A percentile compares a stretch with the other conserved stretches of the same genome.
These are phyloP conservation scores for Corythaixoides concolor DNA, from an alignment of 2,113 vertebrate genomes.

Conservation along the genomic window DNA sequence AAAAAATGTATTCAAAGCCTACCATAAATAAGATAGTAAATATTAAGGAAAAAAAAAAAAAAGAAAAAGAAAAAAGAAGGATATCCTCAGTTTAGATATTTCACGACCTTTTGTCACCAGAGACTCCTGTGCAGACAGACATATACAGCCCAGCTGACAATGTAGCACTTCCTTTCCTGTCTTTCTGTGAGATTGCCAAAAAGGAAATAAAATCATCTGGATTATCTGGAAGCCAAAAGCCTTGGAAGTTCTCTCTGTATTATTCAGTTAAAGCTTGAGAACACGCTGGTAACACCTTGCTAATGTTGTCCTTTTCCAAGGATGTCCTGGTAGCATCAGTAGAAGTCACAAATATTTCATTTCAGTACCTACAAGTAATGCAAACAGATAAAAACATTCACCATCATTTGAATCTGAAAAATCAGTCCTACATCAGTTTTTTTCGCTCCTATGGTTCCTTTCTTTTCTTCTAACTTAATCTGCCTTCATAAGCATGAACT, in stretches of 20 bases:
- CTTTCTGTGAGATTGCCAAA: not conserved
- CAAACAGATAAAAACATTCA: not conserved
- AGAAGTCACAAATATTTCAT: conserved; percentile 1
- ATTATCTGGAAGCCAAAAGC: not conserved
- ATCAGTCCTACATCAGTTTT: not conserved
- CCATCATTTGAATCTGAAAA: not conserved
- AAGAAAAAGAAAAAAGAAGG: not conserved
- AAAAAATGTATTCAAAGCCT: not conserved
- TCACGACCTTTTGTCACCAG: not conserved
- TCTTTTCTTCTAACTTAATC: not conserved
- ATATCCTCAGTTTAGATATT: not conserved
- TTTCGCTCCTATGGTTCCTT: not conserved
- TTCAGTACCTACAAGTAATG: not conserved
- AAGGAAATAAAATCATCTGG: conserved; percentile 13
- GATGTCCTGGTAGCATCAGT: not conserved
- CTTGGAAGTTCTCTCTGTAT: not conserved
- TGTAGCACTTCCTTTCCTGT: not conserved
- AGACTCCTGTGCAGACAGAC: not conserved
- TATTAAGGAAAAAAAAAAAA: not conserved
- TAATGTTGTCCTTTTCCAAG: not conserved
- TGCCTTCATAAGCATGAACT: not conserved
- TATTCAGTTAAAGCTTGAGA: not conserved
- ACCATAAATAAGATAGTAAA: not conserved
- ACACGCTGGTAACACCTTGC: not conserved
- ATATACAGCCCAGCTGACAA: not conserved